Conservation (phyloP, 23 tunicate species). For the Botrylloides violaceus region DNA sequence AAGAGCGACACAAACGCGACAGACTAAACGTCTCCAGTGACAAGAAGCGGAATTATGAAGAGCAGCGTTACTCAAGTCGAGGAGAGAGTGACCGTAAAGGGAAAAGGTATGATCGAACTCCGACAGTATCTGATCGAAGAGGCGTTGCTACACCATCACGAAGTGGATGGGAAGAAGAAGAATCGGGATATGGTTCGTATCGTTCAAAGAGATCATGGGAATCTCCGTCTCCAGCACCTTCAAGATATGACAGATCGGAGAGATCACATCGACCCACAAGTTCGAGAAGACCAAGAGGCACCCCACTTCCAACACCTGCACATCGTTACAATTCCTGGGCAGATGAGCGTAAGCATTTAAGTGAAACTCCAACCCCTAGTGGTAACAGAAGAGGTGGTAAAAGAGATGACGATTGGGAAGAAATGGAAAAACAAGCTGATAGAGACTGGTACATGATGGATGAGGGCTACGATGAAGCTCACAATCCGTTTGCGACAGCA, state of each 20-base stretch:
- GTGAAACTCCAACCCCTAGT: constrained; percentile 15
- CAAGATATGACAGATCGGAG: constrained; percentile 10
- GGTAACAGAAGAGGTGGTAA: constrained; percentile 22
- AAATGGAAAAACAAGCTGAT: constrained; percentile 83
- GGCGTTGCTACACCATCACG: constrained; percentile 18
- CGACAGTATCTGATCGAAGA: neutral
- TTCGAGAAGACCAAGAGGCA: constrained; percentile 19
- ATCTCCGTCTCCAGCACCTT: constrained; percentile 86
- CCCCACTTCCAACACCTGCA: constrained; percentile 97
- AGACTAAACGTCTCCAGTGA: constrained; percentile 27
- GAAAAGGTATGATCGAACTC: constrained; percentile 10
- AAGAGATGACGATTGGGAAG: constrained; percentile 63
- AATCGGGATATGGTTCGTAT: constrained; percentile 37
- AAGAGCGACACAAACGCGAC: constrained; percentile 34
- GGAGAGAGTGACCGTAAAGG: constrained; percentile 29
- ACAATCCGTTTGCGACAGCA: constrained; percentile 77
- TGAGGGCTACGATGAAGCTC: constrained; percentile 91
- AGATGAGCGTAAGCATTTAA: constrained; percentile 31
- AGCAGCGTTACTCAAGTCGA: neutral
- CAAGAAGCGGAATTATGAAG: constrained; percentile 3
- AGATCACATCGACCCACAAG: constrained; percentile 9
- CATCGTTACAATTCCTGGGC: constrained; percentile 93
- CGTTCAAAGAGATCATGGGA: constrained; percentile 91
- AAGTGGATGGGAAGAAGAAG: constrained; percentile 81
- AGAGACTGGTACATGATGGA: constrained; percentile 99